Base-by-base conservation (phyloP, 2,113 vertebrate species). In the Sterrhoptilus dennistouni region DNA sequence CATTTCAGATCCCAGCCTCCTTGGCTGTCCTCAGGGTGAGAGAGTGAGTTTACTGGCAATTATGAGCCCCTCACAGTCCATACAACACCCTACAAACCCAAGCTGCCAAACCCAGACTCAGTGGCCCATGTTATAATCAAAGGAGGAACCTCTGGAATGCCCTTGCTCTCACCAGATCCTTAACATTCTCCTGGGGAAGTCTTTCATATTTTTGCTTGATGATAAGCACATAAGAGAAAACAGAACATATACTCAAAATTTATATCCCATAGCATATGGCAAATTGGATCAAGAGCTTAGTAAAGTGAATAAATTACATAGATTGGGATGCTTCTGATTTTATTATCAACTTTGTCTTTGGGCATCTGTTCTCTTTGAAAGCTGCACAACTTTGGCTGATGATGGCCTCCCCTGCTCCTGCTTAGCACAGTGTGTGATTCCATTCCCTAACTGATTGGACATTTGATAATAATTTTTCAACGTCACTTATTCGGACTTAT, bases 211-310 rank as follows among this genome's bases (percentile, higher is more conserved):
- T 89, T 79, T 61, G 7, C 80, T 61, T 35, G 75, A 69, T 14
- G 28, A 86, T 47, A 87, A 79, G 44, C 1, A 0, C 24, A 10
- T 11, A 78, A 81, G 33, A 72, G 53, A 80, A 70, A 89, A 87
- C 59, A 81, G 31, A 83, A 22, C 15, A 59, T 11, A 87, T 5
- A 63, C 19, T 29, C 44, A 76, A 72, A 76, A 92, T 92, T 93
- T 83, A 89, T 75, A 90, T 61, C 70, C 40, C 57, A 19, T 13
- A 79, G 57, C 90, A 96, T 94, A 95, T 95, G 95, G 95, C 53
- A 92, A 94, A 96, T 61, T 83, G 83, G 85, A 92, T 88, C 72
- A 93, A 64, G 81, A 92, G 57, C 61, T 57, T 9, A 63, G 38
- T 33, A 77, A 95, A 87, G 13, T 29, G 80, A 93, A 92, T 83